Evolutionary conservation across 2,888 invertebrate genomes (phyloP), one percentile per base, ranked within the genome.

Genomic region (Atethmia centrago): DNA sequence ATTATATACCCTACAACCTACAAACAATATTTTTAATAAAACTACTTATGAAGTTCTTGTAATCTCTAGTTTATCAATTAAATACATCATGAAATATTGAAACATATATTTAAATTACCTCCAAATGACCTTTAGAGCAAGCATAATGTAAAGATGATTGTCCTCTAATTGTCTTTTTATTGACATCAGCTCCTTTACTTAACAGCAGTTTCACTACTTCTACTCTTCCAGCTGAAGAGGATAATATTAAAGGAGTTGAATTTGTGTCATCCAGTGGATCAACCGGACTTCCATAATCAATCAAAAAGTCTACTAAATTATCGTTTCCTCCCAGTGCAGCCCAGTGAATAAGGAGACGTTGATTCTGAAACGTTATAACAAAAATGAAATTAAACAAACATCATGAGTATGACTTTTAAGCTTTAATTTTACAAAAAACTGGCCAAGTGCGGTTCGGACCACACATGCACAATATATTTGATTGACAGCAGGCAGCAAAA

Each of bases 111-210:
- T 21, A 14, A 25, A 40, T 58, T 88, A 98, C 98, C 93, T 97
- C 97, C 85, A 96, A 94, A 96, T 98, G 97, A 75, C 98, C 98
- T 94, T 98, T 99, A 0, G 98, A 99, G 77, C 98, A 98, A 58
- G 98, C 98, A 96, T 99, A 98, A 90, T 98, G 98, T 67, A 99
- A 93, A 14, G 98, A 96, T 53, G 98, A 97, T 92, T 99, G 98
- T 0, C 98, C 98, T 74, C 97, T 97, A 77, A 92, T 94, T 70
- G 98, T 98, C 88, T 97, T 97, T 65, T 97, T 97, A 94, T 98
- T 97, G 0, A 98, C 97, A 92, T 98, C 95, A 21, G 98, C 98
- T 56, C 97, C 97, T 89, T 97, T 97, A 25, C 96, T 94, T 74
- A 98, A 90, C 28, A 99, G 93, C 3, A 97, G 91, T 68, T 96